Percentiles rank a stretch among this genome's conserved stretches.
phyloP scores from a whole-genome alignment of 2,888 invertebrate genomes.

The Drosophila diplacantha region DNA sequence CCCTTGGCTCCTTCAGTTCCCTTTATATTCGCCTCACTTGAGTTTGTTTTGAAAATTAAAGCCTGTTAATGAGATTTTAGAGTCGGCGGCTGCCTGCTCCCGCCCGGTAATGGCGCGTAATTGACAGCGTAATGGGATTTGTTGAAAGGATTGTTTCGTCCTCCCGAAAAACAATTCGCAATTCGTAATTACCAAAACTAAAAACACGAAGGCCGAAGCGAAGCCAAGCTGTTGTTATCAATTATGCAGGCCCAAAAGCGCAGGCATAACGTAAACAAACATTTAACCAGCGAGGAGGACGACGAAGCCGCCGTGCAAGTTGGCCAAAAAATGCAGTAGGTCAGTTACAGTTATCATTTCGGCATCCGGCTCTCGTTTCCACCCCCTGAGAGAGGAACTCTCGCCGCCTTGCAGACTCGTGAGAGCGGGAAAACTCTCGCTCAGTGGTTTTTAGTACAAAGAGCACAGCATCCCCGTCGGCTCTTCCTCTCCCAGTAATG shows the following conservation, averaged over 20 bases:
- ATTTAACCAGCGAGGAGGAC: constrained; percentile 38
- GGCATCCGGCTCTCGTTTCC: constrained; percentile 34
- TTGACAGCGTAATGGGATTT: constrained; percentile 70
- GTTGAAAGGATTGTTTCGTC: constrained; percentile 66
- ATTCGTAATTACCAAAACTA: constrained; percentile 55
- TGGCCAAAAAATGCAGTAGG: constrained; percentile 56
- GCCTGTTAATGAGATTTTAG: constrained; percentile 69
- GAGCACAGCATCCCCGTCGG: constrained; percentile 55
- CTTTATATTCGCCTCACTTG: constrained; percentile 42
- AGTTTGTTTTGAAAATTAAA: constrained; percentile 58
- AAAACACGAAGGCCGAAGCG: constrained; percentile 4
- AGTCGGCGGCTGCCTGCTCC: not conserved
- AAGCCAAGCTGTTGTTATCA: constrained; percentile 46
- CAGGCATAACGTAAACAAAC: constrained; percentile 66
- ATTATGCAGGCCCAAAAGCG: constrained; percentile 62
- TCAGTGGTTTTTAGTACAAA: constrained; percentile 56
- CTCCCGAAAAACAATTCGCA: constrained; percentile 29
- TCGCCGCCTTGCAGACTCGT: constrained; percentile 14
- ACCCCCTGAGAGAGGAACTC: constrained; percentile 7
- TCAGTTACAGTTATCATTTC: constrained; percentile 53
- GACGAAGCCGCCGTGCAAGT: constrained; percentile 32
- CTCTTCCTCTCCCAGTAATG: constrained; percentile 20
- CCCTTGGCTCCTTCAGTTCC: not conserved
- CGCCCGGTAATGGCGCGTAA: constrained; percentile 54
- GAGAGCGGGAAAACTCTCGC: constrained; percentile 1